Evolutionary conservation across 2,888 invertebrate genomes (phyloP), one percentile per base, ranked within the genome.

Genomic region (Pomacea canaliculata): DNA sequence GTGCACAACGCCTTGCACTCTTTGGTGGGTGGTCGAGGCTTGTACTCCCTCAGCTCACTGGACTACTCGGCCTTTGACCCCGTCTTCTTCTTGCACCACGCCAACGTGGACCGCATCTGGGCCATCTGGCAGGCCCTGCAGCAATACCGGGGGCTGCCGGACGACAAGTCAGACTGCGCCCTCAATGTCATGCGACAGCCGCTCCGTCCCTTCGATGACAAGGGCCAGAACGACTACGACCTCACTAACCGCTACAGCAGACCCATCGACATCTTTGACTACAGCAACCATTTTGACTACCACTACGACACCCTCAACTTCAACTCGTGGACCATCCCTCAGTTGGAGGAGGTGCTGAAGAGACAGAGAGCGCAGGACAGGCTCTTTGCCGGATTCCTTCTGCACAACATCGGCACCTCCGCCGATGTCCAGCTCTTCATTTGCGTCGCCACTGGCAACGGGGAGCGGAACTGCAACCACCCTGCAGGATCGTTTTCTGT

Each of bases 311-410:
- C 48, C 59, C 71, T 81, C 46, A 49, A 85, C 48, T 79, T 85
- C 80, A 49, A 84, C 66, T 71, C 82, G 62, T 46, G 84, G 82
- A 77, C 74, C 70, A 71, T 83, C 67, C 85, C 85, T 76, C 23
- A 78, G 48, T 72, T 82, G 46, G 80, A 81, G 13, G 73, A 67
- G 10, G 60, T 67, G 16, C 63, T 77, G 46, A 46, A 77, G 66
- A 71, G n/a, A 67, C 79, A 37, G 48, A 72, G 18, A 10, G 56
- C 77, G 19, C 71, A 66, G 37, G 82, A 80, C 59, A 69, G 80
- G 7, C 72, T 76, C 19, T 82, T 77, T 65, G 82, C 82, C 37
- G 83, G 83, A 19, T 83, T 83, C 71, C 77, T 80, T 19, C 76
- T 83, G 27, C 81, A 80, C 66, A 78, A 76, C 73, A 79, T 81